Conservation (phyloP, 2,888 invertebrate species). For the Aproaerema taeniolella region DNA sequence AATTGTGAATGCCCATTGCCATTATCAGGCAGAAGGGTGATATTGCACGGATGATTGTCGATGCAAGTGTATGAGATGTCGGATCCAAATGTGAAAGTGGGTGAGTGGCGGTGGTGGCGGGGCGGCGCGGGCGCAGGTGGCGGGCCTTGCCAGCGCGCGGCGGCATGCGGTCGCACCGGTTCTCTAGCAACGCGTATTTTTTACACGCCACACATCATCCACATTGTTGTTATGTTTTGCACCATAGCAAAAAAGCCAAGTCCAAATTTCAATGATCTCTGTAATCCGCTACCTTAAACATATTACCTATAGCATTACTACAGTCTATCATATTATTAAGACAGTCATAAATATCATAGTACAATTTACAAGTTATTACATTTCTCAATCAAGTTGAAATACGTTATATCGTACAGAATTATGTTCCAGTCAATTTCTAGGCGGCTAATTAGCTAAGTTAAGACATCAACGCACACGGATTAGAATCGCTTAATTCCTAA, state of each 20-base stretch:
- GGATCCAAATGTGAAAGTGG: constrained; percentile 49
- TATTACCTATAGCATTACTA: too few species aligned
- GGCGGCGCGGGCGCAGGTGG: constrained; percentile 40
- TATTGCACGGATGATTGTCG: constrained; percentile 15
- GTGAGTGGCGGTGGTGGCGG: constrained; percentile 33
- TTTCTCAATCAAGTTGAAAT: too few species aligned
- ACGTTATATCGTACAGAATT: constrained; percentile 1
- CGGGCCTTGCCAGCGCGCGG: constrained; percentile 68
- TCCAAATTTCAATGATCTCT: constrained; percentile 1
- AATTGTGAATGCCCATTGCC: too few species aligned
- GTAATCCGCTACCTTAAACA: too few species aligned
- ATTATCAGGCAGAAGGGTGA: constrained; percentile 17
- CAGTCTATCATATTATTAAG: background rate
- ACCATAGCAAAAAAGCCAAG: constrained; percentile 58
- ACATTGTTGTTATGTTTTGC: constrained; percentile 72
- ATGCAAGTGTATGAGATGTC: constrained; percentile 22
- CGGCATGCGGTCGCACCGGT: constrained; percentile 76
- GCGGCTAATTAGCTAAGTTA: constrained; percentile 4
- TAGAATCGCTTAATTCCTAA: too few species aligned
- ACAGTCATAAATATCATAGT: background rate
- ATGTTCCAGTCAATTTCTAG: constrained; percentile 6
- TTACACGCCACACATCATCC: constrained; percentile 70
- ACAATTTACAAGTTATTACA: background rate
- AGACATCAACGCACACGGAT: constrained; percentile 10
- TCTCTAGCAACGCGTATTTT: constrained; percentile 73